Base-by-base conservation (phyloP, 2,113 vertebrate species). In the Nycticryphes semicollaris region DNA sequence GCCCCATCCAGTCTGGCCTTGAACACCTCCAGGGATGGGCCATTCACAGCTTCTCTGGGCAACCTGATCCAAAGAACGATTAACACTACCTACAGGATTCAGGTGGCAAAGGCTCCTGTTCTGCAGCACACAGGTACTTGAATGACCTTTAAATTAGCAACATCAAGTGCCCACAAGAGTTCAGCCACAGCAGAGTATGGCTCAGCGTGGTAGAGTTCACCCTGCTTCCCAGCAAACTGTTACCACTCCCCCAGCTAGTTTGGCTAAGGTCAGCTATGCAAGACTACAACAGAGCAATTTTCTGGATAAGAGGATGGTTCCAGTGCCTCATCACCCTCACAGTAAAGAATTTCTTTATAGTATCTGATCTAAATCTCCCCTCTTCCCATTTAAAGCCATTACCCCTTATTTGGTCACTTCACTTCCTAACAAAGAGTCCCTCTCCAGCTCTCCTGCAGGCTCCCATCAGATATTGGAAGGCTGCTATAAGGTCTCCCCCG, bases 121-220 rank as follows among this genome's bases (percentile, higher is more conserved):
- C 27, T 41, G 53, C 48, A 72, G 72, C 50, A 14, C 15, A 18
- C 19, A 41, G 39, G 12, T 17, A 27, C 51, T 18, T 57, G 41
- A 79, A 17, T 12, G 11, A 30, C 24, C n/a, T 79, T 75, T 54
- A 47, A 53, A 56, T n/a, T 1, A 43, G 50, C 48, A 90, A 10
- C 14, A 39, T 4, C 1, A 1, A 39, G 27, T 1, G 7, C 22
- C 21, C 0, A 0, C 2, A 3, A 31, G 9, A 77, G 37, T 24
- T 25, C 45, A 60, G 39, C 28, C 50, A 69, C 45, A 78, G 70
- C 0, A 3, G 45, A 18, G 56, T 8, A 28, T 1, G 6, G 30
- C 27, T 73, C 17, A 15, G 47, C 10, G 6, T 4, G 18, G 53
- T 20, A 17, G 19, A 28, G 12, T 30, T 57, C 41, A 73, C 28